Percentiles rank a stretch among this genome's conserved stretches.
These are phyloP conservation scores for Eriocheir sinensis DNA, from an alignment of 1,140 invertebrate species.

Conservation along the genomic window DNA sequence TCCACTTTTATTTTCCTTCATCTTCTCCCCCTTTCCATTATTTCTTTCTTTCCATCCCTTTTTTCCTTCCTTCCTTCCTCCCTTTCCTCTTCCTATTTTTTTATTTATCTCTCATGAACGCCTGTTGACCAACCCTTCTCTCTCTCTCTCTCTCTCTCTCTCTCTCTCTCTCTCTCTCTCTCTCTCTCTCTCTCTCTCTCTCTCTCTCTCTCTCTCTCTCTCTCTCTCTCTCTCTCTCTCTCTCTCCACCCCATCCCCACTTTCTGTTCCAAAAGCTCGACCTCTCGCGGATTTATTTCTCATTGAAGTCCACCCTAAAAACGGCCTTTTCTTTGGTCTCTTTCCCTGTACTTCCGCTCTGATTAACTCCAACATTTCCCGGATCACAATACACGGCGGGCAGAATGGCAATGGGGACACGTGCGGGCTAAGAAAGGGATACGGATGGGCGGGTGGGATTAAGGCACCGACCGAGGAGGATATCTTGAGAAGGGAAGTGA, in stretches of 20 bases:
- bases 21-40: neutral
- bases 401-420: too few relatives aligned
- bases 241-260: neutral
- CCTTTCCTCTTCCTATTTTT: neutral
- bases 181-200: neutral
- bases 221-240: constrained; percentile 19
- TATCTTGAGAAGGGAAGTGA: too few relatives aligned
- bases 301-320: neutral
- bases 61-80: neutral
- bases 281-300: neutral
- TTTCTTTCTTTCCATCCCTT: neutral
- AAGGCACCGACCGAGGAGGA: too few relatives aligned
- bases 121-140: neutral
- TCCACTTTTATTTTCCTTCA: neutral
- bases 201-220: constrained; percentile 23
- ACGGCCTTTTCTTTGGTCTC: neutral
- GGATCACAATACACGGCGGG: neutral
- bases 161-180: neutral
- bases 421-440: too few relatives aligned
- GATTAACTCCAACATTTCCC: neutral
- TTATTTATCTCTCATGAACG: too few relatives aligned
- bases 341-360: neutral
- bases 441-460: too few relatives aligned
- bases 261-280: too few relatives aligned
- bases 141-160: neutral